Conservation (phyloP, 2,113 vertebrate species). For the Ceyx margarethae region DNA sequence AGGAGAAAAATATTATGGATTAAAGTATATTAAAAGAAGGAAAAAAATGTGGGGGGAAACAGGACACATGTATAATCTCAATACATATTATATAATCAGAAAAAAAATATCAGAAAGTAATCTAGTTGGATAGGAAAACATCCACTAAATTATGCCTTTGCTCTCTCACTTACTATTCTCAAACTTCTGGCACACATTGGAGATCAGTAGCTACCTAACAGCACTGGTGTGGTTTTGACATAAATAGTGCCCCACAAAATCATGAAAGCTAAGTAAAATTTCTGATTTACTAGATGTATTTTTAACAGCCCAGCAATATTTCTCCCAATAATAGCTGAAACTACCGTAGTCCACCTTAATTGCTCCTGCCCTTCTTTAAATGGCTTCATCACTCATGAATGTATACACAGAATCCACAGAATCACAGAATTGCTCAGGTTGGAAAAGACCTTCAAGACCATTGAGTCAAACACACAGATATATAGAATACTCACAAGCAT, state of each 20-base stretch:
- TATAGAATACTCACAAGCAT: not conserved
- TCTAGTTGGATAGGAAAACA: not conserved
- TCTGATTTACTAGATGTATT: not conserved
- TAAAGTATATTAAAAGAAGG: not conserved
- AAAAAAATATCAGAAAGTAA: not conserved
- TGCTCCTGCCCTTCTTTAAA: not conserved
- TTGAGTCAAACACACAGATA: too few species aligned
- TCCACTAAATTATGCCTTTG: not conserved
- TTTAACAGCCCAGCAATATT: not conserved
- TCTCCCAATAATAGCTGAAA: not conserved
- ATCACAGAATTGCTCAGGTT: too few species aligned
- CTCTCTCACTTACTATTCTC: not conserved
- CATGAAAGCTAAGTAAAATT: not conserved
- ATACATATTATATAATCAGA: not conserved
- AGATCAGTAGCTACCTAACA: not conserved
- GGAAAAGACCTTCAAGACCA: too few species aligned
- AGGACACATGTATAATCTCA: fast-evolving
- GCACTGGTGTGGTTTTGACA: not conserved
- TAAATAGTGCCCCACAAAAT: not conserved
- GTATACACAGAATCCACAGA: not conserved
- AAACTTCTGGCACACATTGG: not conserved
- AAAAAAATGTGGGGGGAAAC: fast-evolving
- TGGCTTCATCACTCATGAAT: too few species aligned
- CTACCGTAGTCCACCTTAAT: not conserved
- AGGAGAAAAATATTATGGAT: not conserved